Conservation (phyloP, 1,140 invertebrate species). For the Pseudobourletiella spinata region DNA sequence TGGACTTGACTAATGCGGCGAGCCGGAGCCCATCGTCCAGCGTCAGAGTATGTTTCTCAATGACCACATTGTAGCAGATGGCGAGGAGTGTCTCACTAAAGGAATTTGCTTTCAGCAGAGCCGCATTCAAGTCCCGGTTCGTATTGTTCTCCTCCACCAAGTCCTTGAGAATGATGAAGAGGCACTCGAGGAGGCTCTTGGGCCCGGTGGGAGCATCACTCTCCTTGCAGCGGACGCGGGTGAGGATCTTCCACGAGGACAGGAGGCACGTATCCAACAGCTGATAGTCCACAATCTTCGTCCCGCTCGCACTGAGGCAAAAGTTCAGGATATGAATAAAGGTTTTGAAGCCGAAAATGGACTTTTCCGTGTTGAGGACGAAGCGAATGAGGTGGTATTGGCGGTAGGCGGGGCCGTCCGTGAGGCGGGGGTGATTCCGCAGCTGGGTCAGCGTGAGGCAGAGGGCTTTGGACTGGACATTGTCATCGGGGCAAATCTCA, state of each 20-base stretch:
- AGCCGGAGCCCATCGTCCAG: constrained; percentile 23
- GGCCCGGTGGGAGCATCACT: constrained; percentile 22
- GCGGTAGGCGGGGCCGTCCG: constrained; percentile 13
- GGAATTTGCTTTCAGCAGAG: constrained; percentile 25
- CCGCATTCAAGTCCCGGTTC: constrained; percentile 28
- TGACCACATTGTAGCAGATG: constrained; percentile 23
- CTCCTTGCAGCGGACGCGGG: constrained; percentile 18
- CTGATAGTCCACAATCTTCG: constrained; percentile 28
- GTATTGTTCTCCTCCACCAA: constrained; percentile 25
- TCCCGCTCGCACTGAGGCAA: constrained; percentile 20
- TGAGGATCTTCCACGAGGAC: constrained; percentile 22
- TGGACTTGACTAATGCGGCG: constrained; percentile 22
- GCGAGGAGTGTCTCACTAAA: constrained; percentile 25
- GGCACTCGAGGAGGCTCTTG: constrained; percentile 27
- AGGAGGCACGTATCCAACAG: constrained; percentile 28
- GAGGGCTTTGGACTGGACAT: constrained; percentile 27
- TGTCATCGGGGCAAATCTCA: constrained; percentile 30
- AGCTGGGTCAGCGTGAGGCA: constrained; percentile 24
- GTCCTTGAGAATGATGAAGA: constrained; percentile 24
- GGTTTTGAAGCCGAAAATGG: constrained; percentile 30
- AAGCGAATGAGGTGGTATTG: constrained; percentile 33
- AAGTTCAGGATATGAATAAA: constrained; percentile 24
- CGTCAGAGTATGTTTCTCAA: constrained; percentile 17
- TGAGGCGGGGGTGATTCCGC: constrained; percentile 26
- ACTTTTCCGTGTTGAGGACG: constrained; percentile 28